phyloP scores from a whole-genome alignment of 35 echinoderm and acorn worm genomes.

The Anneissia japonica region DNA sequence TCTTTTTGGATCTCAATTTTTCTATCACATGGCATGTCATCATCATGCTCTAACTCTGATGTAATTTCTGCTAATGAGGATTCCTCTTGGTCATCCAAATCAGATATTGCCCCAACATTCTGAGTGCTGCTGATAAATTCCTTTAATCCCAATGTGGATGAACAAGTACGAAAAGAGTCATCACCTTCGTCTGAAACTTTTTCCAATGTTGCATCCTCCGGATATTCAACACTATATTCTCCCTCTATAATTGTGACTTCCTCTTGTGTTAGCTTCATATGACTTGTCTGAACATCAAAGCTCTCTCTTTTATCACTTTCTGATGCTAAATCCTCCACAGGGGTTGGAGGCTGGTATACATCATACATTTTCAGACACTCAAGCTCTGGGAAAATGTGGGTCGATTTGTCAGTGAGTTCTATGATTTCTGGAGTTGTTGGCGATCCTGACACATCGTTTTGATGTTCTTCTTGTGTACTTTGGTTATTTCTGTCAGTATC shows the following conservation, averaged over 20 bases:
- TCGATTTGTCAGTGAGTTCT: conserved; percentile 67
- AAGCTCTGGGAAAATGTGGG: conserved; percentile 19
- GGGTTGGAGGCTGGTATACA: conserved; percentile 10
- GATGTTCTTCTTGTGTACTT: background rate
- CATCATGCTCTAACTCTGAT: background rate
- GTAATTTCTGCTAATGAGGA: background rate
- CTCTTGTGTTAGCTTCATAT: background rate
- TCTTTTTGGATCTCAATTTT: background rate
- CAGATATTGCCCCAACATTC: conserved; percentile 4
- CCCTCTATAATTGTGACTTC: background rate
- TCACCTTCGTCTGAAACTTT: background rate
- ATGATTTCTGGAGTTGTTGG: conserved; percentile 79
- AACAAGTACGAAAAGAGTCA: background rate
- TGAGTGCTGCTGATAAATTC: conserved; percentile 7
- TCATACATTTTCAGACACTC: background rate
- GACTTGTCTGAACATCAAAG: conserved; percentile 4
- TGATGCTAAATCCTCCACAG: background rate
- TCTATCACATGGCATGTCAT: conserved; percentile 28
- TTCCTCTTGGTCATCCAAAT: conserved; percentile 4
- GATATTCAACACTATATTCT: background rate
- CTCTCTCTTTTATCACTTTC: background rate
- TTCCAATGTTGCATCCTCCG: background rate
- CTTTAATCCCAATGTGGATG: background rate
- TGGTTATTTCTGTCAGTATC: background rate
- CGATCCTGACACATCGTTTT: conserved; percentile 16